These are phyloP conservation scores for Falcaria lacertinaria DNA, from an alignment of 2,888 invertebrate species.

Conservation along the genomic window DNA sequence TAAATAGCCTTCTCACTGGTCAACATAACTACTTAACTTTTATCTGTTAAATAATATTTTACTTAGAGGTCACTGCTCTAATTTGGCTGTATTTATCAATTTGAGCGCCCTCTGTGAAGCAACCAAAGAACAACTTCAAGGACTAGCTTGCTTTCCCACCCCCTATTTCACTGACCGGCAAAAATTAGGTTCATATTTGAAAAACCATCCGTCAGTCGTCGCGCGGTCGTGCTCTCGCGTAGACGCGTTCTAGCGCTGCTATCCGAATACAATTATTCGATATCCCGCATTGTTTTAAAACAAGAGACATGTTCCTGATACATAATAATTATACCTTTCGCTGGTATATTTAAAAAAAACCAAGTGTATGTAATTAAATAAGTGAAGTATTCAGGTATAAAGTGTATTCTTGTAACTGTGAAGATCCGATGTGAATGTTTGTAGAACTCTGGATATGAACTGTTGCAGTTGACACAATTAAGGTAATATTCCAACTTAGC, in stretches of 20 bases:
- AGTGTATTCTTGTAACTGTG: not conserved
- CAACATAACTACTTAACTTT: too few relatives aligned
- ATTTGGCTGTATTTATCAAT: not conserved
- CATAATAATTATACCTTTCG: not conserved
- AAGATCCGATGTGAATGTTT: not conserved
- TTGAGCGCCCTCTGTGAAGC: slow-evolving; percentile 1
- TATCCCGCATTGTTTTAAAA: slow-evolving; percentile 17
- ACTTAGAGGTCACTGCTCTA: too few relatives aligned
- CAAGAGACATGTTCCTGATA: slow-evolving; percentile 9
- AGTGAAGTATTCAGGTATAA: not conserved
- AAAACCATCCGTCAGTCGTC: slow-evolving; percentile 51
- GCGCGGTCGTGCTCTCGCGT: slow-evolving; percentile 30
- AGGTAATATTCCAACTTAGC: not conserved
- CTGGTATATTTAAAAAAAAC: not conserved
- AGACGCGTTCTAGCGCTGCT: slow-evolving; percentile 22
- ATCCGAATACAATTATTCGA: not conserved
- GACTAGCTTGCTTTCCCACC: slow-evolving; percentile 37
- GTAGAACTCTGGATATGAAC: not conserved
- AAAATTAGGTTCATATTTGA: slow-evolving; percentile 61
- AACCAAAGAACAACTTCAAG: slow-evolving; percentile 23
- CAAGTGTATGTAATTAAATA: not conserved
- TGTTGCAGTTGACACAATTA: not conserved
- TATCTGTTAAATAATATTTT: too few relatives aligned
- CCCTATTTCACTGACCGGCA: slow-evolving; percentile 39
- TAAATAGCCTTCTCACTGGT: too few relatives aligned